Conservation (phyloP, 2,888 invertebrate species). For the Drosophila nr. perissopoda region DNA sequence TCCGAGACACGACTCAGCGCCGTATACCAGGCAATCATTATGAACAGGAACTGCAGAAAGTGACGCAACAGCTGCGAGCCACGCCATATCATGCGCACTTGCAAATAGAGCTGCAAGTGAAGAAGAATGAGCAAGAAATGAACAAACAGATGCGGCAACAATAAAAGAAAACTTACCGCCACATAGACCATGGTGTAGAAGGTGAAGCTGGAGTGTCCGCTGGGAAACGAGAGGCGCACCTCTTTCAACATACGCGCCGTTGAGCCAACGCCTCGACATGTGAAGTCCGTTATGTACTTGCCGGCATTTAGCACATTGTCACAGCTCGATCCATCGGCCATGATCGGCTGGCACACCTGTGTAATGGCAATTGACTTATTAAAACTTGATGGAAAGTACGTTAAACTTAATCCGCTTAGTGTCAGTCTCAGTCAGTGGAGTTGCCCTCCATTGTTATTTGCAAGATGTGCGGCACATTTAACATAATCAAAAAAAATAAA, state of each 20-base stretch:
- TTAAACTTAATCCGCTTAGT: slow-evolving; percentile 33
- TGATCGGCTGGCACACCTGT: slow-evolving; percentile 68
- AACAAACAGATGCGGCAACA: not conserved
- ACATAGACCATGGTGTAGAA: slow-evolving; percentile 94
- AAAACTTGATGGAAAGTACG: not conserved
- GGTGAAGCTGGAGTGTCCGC: slow-evolving; percentile 96
- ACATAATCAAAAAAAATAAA: not conserved
- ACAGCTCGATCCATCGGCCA: slow-evolving; percentile 81
- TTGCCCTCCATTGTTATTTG: not conserved
- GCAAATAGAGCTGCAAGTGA: slow-evolving; percentile 92
- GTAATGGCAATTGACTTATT: slow-evolving; percentile 1
- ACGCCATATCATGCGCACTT: slow-evolving; percentile 92
- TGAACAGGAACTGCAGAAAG: slow-evolving; percentile 92
- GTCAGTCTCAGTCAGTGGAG: not conserved
- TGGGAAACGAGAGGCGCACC: slow-evolving; percentile 94
- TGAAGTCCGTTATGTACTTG: slow-evolving; percentile 90
- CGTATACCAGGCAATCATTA: slow-evolving; percentile 93
- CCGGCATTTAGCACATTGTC: slow-evolving; percentile 86
- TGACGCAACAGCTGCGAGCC: slow-evolving; percentile 93
- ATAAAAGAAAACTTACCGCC: slow-evolving; percentile 88
- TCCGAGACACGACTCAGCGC: slow-evolving; percentile 96
- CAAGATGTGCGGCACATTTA: slow-evolving; percentile 65
- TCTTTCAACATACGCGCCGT: slow-evolving; percentile 88
- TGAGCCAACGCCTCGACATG: slow-evolving; percentile 86
- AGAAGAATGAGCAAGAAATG: slow-evolving; percentile 5